These are phyloP conservation scores for Penaeus chinensis DNA, from an alignment of 1,140 invertebrate species.

Conservation along the genomic window DNA sequence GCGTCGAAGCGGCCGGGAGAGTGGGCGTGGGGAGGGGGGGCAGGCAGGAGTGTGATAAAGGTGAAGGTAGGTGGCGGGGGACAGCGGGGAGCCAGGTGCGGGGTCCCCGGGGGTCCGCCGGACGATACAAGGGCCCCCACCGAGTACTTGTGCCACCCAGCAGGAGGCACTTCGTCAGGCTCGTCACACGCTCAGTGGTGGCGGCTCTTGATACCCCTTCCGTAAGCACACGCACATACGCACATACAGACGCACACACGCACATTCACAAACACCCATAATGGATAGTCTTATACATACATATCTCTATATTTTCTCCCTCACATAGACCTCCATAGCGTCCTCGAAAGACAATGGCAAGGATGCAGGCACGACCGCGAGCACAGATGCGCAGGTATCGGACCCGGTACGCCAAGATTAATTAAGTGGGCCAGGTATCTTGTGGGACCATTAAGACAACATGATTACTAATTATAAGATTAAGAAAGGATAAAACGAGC, in stretches of 20 bases:
- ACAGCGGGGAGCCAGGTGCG: slow-evolving; percentile 5
- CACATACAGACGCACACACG: neutral
- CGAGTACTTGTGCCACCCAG: slow-evolving; percentile 50
- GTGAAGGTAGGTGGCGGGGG: slow-evolving; percentile 5
- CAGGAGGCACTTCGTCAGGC: slow-evolving; percentile 45
- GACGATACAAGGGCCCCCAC: slow-evolving; percentile 19
- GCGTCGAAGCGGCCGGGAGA: neutral
- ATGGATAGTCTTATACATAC: too few species aligned
- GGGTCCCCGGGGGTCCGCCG: slow-evolving; percentile 27
- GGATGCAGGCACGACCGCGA: too few species aligned
- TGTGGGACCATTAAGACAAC: too few species aligned
- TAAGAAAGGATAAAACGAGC: too few species aligned
- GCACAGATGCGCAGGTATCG: too few species aligned
- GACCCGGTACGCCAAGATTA: too few species aligned
- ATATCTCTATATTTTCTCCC: too few species aligned
- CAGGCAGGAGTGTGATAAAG: neutral
- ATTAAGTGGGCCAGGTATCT: too few species aligned
- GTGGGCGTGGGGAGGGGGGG: neutral
- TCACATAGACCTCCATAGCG: too few species aligned
- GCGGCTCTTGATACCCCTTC: neutral
- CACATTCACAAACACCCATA: too few species aligned
- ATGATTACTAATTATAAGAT: too few species aligned
- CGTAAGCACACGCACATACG: neutral
- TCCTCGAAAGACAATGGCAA: too few species aligned
- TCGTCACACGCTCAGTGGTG: neutral